Evolutionary conservation across 2,888 invertebrate genomes (phyloP).

Genomic region (Incurvaria masculella): DNA sequence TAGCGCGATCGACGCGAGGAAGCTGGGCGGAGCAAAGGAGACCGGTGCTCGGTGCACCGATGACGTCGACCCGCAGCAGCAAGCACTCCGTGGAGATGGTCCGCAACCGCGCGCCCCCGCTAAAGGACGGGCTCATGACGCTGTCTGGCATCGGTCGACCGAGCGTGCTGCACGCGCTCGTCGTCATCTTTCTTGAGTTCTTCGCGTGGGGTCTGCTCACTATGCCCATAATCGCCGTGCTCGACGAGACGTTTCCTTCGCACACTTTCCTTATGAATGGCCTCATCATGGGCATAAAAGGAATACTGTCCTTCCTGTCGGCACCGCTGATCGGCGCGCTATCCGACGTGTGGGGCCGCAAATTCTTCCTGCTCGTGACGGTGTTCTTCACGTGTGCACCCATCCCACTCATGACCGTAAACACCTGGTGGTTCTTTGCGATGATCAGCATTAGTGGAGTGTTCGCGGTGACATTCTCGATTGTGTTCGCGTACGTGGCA

Average conservation of each 20-base stretch:
- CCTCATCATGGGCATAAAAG: constrained; percentile 97
- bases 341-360: constrained; percentile 98
- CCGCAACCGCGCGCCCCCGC: constrained; percentile 80
- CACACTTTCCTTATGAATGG: constrained; percentile 99
- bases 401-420: constrained; percentile 97
- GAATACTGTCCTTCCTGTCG: constrained; percentile 94
- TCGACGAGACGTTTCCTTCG: constrained; percentile 97
- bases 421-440: constrained; percentile 99
- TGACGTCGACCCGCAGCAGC: constrained; percentile 74
- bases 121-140: constrained; percentile 87
- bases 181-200: constrained; percentile 99
- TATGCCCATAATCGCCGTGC: constrained; percentile 92
- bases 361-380: constrained; percentile 95
- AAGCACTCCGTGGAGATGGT: constrained; percentile 86
- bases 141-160: constrained; percentile 90
- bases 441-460: constrained; percentile 99
- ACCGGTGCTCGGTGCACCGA: constrained; percentile 19
- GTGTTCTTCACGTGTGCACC: constrained; percentile 99
- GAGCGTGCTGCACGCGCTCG: constrained; percentile 96
- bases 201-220: constrained; percentile 99
- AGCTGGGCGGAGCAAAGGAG: background rate
- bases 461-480: constrained; percentile 98
- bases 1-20: background rate
- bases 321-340: constrained; percentile 97
- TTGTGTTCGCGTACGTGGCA: constrained; percentile 99